phyloP scores from a whole-genome alignment of 2,797 vertebrate species.

The Rhyacichthys aspro region DNA sequence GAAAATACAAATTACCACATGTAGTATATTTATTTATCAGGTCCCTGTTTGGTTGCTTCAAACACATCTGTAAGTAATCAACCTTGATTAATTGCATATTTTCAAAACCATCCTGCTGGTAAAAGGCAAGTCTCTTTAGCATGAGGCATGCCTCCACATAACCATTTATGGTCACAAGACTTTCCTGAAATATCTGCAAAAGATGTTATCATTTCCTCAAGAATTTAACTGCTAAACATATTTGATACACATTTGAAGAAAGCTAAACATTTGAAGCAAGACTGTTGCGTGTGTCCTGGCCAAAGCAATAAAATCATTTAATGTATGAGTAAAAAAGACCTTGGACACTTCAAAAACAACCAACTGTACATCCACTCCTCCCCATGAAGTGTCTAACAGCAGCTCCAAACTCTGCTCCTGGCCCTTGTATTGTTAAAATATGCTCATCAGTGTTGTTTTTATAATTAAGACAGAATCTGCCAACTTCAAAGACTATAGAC shows the following conservation, averaged over 20 bases:
- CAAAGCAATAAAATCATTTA: background rate
- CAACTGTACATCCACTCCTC: no score
- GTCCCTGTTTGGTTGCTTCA: constrained; percentile 26
- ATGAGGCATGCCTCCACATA: constrained; percentile 11
- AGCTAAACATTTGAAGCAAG: background rate
- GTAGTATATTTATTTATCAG: constrained; percentile 37
- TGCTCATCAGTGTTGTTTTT: no score
- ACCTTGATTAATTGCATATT: constrained; percentile 62
- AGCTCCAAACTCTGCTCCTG: no score
- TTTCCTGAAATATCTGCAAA: constrained; percentile 38
- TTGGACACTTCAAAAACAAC: background rate
- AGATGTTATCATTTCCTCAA: constrained; percentile 47
- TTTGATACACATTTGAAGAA: constrained; percentile 1
- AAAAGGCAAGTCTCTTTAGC: constrained; percentile 29
- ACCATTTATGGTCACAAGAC: constrained; percentile 55
- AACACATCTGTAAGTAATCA: constrained; percentile 58
- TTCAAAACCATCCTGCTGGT: constrained; percentile 27
- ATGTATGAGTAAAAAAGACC: background rate
- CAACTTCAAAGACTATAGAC: no score
- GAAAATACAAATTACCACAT: background rate
- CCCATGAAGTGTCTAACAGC: no score
- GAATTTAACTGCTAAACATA: constrained; percentile 14
- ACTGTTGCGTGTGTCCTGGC: background rate
- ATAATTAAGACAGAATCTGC: no score
- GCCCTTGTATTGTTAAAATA: no score